Evolutionary conservation across 1,140 invertebrate genomes (phyloP).

Genomic region (Polypedilum vanderplanki): DNA sequence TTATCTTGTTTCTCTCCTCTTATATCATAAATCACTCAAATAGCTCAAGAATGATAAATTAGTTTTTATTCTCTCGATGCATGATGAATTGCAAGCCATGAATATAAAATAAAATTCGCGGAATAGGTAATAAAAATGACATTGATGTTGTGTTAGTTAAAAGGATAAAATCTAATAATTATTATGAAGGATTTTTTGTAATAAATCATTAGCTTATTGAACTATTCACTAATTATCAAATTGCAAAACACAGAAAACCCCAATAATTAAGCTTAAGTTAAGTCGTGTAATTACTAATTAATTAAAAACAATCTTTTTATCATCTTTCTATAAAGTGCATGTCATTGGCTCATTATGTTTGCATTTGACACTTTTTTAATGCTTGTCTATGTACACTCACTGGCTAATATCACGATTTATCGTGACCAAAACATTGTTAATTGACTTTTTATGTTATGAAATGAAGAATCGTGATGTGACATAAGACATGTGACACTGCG

Average conservation of each 20-base stretch:
- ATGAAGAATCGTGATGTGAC: neutral
- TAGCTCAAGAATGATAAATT: neutral
- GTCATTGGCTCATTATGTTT: conserved; percentile 10
- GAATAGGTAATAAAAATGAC: too few species aligned
- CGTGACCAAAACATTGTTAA: conserved; percentile 18
- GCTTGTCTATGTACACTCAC: neutral
- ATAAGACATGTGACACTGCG: neutral
- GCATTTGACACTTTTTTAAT: conserved; percentile 6
- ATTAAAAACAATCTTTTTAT: too few species aligned
- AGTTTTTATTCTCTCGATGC: neutral
- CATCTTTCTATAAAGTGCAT: neutral
- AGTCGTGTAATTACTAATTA: too few species aligned
- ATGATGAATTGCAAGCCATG: too few species aligned
- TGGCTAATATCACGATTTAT: neutral
- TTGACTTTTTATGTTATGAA: conserved; percentile 12
- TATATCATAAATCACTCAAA: conserved; percentile 7
- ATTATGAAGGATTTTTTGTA: too few species aligned
- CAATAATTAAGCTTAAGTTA: too few species aligned
- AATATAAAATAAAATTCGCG: too few species aligned
- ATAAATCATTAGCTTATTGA: too few species aligned
- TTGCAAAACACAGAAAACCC: too few species aligned
- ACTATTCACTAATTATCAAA: too few species aligned
- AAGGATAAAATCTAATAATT: too few species aligned
- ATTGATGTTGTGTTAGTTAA: too few species aligned
- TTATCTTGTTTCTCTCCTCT: conserved; percentile 8